Evolutionary conservation across 2,113 vertebrate species (phyloP).

Genomic region (Miniopterus natalensis): DNA sequence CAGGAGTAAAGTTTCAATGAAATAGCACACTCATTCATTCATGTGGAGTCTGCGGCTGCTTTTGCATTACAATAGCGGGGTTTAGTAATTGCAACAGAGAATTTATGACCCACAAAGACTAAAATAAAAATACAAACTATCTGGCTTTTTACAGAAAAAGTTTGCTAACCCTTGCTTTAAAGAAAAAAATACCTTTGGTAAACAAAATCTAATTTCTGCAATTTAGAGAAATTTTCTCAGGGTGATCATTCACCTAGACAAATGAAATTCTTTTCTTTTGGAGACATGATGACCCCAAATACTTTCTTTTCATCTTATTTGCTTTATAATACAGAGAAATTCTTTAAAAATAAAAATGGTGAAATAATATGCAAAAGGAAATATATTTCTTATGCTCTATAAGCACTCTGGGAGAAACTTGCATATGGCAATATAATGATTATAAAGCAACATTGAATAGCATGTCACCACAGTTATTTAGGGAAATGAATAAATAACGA

Average conservation of each 20-base stretch:
- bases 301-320: slow-evolving; percentile 18
- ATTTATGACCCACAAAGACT: background rate
- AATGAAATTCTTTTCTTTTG: slow-evolving; percentile 8
- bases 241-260: background rate
- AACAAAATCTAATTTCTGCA: background rate
- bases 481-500: background rate
- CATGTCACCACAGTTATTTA: background rate
- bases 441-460: background rate
- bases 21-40: background rate
- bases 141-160: background rate
- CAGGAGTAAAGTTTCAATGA: background rate
- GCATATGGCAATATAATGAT: background rate
- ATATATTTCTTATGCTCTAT: background rate
- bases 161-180: background rate
- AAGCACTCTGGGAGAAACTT: background rate
- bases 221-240: background rate
- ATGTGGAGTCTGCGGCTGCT: background rate
- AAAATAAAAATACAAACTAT: background rate
- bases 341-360: slow-evolving; percentile 14
- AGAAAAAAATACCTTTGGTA: slow-evolving; percentile 27
- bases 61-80: background rate
- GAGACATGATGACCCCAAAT: background rate
- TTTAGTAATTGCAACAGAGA: no score
- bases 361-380: background rate
- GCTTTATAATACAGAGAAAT: background rate